A percentile compares a stretch with the other conserved stretches of the same genome.
These are phyloP conservation scores for Pteropus rufus DNA, from an alignment of 2,797 vertebrate species.

Conservation along the genomic window DNA sequence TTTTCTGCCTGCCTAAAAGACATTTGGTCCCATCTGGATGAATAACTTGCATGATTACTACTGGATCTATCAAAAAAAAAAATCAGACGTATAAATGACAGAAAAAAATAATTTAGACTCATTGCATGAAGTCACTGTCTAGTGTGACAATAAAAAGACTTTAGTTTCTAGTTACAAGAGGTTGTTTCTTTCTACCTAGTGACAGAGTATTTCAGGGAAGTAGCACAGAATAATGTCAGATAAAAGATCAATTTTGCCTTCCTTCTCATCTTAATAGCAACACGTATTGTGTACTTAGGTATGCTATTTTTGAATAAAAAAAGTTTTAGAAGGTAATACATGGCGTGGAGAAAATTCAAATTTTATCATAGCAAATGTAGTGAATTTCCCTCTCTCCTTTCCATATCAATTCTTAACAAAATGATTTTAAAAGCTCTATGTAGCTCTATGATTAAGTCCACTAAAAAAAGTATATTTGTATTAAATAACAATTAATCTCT, in stretches of 20 bases:
- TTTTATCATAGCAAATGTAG: not conserved
- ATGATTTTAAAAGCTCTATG: conserved; percentile 17
- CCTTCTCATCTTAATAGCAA: not conserved
- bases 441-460: not conserved
- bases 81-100: not conserved
- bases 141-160: not conserved
- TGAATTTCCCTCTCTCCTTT: not conserved
- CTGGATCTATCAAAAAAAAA: conserved; percentile 88
- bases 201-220: not conserved
- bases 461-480: not conserved
- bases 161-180: not conserved
- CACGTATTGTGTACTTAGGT: not conserved
- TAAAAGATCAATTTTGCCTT: not conserved
- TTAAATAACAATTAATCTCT: not conserved
- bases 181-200: not conserved
- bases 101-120: conserved; percentile 7
- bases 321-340: not conserved
- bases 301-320: conserved; percentile 24
- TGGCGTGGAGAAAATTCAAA: not conserved
- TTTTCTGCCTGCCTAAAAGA: conserved; percentile 93
- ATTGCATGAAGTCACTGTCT: not conserved
- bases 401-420: not conserved
- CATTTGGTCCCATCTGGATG: conserved; percentile 95
- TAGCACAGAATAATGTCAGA: not conserved
- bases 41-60: conserved; percentile 97